Evolutionary conservation across 2,797 vertebrate genomes (phyloP).

Genomic region (Philypnodon macrostomus): DNA sequence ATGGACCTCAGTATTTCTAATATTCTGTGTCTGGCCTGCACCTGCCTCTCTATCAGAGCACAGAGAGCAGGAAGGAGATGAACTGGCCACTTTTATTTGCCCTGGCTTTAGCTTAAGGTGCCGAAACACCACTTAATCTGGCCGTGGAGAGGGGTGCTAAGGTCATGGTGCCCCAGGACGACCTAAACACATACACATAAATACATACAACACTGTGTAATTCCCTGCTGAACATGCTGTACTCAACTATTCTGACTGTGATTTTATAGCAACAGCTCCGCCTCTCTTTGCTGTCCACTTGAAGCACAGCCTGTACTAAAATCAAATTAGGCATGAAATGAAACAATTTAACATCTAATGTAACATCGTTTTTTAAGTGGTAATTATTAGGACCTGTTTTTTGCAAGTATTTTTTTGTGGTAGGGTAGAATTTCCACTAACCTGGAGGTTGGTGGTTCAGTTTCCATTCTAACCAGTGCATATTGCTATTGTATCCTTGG

Average conservation of each 20-base stretch:
- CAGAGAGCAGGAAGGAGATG: constrained; percentile 31
- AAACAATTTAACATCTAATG: neutral
- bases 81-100: constrained; percentile 59
- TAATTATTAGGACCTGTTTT: neutral
- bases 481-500: too few relatives aligned
- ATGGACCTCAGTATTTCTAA: too few relatives aligned
- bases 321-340: neutral
- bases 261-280: constrained; percentile 5
- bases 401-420: too few relatives aligned
- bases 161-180: constrained; percentile 41
- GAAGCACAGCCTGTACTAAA: neutral
- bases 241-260: constrained; percentile 7
- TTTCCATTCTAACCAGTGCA: too few relatives aligned
- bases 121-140: constrained; percentile 68
- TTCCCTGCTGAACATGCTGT: constrained; percentile 10
- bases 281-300: constrained; percentile 8
- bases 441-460: too few relatives aligned
- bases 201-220: constrained; percentile 6
- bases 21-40: too few relatives aligned
- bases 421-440: too few relatives aligned
- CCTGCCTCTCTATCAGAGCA: constrained; percentile 32
- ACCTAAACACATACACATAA: constrained; percentile 21
- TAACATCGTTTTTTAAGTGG: too few relatives aligned
- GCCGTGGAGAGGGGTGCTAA: constrained; percentile 39
- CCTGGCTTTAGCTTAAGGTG: constrained; percentile 55